Evolutionary conservation across 2,113 vertebrate genomes (phyloP).

Genomic region (Dipodomys merriami): DNA sequence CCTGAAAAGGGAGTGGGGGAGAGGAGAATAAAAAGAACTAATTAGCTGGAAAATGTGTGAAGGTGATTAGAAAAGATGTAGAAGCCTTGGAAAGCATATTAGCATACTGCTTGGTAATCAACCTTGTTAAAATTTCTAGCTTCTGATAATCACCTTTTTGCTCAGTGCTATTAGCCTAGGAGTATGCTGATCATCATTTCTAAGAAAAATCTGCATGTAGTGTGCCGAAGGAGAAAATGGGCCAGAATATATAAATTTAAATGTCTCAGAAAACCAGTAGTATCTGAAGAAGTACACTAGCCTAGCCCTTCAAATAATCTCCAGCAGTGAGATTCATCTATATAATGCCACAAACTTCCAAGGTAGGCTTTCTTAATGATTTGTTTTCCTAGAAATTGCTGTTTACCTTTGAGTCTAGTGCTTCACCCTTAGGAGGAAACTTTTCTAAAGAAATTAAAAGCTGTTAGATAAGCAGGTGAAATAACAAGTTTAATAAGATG

Average conservation of each 20-base stretch:
- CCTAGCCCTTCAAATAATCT: background rate
- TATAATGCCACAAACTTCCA: background rate
- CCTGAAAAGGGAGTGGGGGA: background rate
- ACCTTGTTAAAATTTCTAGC: slow-evolving; percentile 20
- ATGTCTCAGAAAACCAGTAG: slow-evolving; percentile 6
- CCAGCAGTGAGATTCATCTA: background rate
- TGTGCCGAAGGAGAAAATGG: background rate
- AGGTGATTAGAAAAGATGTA: background rate
- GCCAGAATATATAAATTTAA: background rate
- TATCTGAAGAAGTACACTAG: background rate
- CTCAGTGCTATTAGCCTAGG: slow-evolving; percentile 12
- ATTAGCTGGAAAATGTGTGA: background rate
- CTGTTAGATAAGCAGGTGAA: slow-evolving; percentile 43
- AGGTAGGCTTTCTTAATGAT: slow-evolving; percentile 34
- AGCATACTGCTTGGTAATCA: background rate
- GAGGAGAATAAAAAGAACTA: background rate
- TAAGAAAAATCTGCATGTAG: slow-evolving; percentile 7
- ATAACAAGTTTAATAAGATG: slow-evolving; percentile 21
- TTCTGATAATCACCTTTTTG: slow-evolving; percentile 16
- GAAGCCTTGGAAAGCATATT: background rate
- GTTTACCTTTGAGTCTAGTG: slow-evolving; percentile 58
- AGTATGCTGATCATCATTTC: slow-evolving; percentile 30
- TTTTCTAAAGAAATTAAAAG: slow-evolving; percentile 58
- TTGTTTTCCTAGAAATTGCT: slow-evolving; percentile 57
- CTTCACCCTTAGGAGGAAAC: slow-evolving; percentile 54